These are phyloP conservation scores for Hybognathus amarus DNA, from an alignment of 2,797 vertebrate species.

Conservation along the genomic window DNA sequence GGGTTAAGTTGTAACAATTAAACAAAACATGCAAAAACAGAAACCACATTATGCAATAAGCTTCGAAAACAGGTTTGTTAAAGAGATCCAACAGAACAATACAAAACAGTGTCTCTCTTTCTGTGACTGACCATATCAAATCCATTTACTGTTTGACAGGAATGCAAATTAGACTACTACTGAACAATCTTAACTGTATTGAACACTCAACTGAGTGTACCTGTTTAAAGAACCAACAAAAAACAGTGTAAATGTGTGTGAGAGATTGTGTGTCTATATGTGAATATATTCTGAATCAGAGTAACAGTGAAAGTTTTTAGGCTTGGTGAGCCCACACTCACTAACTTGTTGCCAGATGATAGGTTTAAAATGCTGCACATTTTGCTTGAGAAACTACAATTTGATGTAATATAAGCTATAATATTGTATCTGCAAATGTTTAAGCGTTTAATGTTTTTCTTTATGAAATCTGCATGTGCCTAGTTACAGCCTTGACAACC, in stretches of 20 bases:
- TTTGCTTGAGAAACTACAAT: neutral
- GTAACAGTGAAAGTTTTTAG: neutral
- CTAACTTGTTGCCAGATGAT: neutral
- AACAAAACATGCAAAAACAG: neutral
- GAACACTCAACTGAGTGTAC: neutral
- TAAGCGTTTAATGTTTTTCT: neutral
- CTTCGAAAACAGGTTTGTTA: neutral
- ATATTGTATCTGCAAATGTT: too few relatives aligned
- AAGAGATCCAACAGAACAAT: neutral
- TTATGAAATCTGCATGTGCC: neutral
- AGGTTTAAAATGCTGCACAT: neutral
- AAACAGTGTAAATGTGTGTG: neutral
- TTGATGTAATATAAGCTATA: neutral
- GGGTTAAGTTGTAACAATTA: neutral
- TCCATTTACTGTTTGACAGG: neutral
- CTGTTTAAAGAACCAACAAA: neutral
- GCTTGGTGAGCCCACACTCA: neutral
- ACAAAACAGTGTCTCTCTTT: neutral
- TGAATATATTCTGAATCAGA: neutral
- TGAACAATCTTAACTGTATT: neutral
- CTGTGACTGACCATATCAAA: neutral
- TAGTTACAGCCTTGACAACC: neutral
- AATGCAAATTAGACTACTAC: neutral
- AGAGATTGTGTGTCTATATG: neutral
- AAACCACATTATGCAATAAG: neutral